These are phyloP conservation scores for Theocolax elegans DNA, from an alignment of 1,140 invertebrate species.

Conservation along the genomic window DNA sequence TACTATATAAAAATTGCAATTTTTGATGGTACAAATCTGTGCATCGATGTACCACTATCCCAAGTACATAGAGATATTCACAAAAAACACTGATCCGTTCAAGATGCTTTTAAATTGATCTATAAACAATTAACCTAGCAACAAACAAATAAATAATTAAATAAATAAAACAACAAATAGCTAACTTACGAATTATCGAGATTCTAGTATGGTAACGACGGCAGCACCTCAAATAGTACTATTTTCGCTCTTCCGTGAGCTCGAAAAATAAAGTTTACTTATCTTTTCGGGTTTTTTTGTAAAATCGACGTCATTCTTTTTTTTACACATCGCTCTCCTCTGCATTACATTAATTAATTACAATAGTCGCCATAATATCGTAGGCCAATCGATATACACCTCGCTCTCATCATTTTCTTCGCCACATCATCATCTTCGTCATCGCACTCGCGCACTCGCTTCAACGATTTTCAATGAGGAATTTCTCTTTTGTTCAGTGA, in stretches of 20 bases:
- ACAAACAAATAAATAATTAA: slow-evolving; percentile 7
- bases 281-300: not conserved
- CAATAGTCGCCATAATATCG: slow-evolving; percentile 19
- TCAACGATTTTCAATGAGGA: slow-evolving; percentile 38
- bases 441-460: slow-evolving; percentile 12
- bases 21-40: too few species aligned
- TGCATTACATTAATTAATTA: slow-evolving; percentile 21
- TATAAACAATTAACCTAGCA: not conserved
- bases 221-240: slow-evolving; percentile 14
- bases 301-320: slow-evolving; percentile 5
- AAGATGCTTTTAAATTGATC: too few species aligned
- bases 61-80: too few species aligned
- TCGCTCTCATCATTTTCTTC: not conserved
- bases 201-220: slow-evolving; percentile 3
- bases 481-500: slow-evolving; percentile 53
- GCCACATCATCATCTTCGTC: not conserved
- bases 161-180: slow-evolving; percentile 3
- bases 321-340: not conserved
- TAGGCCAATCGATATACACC: slow-evolving; percentile 20
- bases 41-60: too few species aligned
- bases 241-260: not conserved
- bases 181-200: not conserved
- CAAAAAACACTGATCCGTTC: slow-evolving; percentile 25
- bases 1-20: too few species aligned
- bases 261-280: not conserved